Base-by-base conservation (phyloP, 2,888 invertebrate species). In the Seira musarum region DNA sequence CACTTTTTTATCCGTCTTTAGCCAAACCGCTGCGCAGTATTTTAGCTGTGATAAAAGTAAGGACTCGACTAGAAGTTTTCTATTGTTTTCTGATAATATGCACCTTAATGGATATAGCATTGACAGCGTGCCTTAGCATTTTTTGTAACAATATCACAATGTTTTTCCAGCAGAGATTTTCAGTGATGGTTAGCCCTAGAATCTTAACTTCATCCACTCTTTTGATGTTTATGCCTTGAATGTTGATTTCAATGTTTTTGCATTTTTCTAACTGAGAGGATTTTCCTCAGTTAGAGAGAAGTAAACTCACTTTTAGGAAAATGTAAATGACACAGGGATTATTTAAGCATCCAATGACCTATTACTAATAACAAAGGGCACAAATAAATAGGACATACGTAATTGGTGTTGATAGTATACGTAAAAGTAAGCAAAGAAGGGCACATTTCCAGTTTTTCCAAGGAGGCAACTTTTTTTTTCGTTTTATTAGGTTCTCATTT, bases 151-250 rank as follows among this genome's bases (percentile, higher is more conserved):
- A 57, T 53, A 1, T 19, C 57, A 21, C 1, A n/a, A 67, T 66
- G 6, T 13, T 57, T 10, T 49, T 6, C 64, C 64, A 67, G 0
- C 13, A 67, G 8, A 74, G 22, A 1, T 53, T 57, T 17, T 35
- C 49, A 57, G 66, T 67, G 57, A 74, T 40, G 2, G 17, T 49
- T 1, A 74, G 35, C 3, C 74, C 74, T n/a, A 57, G 46, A 6
- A 72, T 63, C 22, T 63, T 72, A 2, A 57, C 1, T 5, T 1
- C 10, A 5, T 57, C 17, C 3, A 60, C 60, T 25, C 25, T 10
- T 5, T 53, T 22, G 1, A 70, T 57, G 8, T 8, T 21, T 3
- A 17, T 13, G 2, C 17, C 24, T 25, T 70, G 53, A 3, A 70
- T 53, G 13, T 24, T 22, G 17, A 70, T 25, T 10, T 5, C 22